A percentile compares a stretch with the other conserved stretches of the same genome.
Evolutionary conservation across 2,113 vertebrate genomes (phyloP).

Genomic region (Rhineura floridana): DNA sequence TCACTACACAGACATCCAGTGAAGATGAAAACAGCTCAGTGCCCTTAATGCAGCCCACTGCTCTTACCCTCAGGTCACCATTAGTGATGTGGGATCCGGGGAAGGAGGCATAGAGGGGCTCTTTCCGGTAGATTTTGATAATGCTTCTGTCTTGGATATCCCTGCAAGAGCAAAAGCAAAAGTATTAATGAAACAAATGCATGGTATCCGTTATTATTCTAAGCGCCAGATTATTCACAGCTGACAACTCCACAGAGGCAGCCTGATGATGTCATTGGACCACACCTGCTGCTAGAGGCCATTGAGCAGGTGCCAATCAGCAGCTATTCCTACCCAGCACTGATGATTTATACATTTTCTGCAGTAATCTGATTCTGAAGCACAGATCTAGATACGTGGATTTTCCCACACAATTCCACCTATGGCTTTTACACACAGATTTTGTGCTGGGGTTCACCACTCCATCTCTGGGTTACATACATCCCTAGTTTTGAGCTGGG

Average conservation of each 20-base stretch:
- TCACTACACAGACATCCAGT: neutral
- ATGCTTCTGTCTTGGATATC: slow-evolving; percentile 98
- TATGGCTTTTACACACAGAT: neutral
- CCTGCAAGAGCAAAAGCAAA: slow-evolving; percentile 59
- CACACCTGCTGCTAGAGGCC: neutral
- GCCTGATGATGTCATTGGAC: neutral
- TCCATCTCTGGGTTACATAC: neutral
- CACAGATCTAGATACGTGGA: neutral
- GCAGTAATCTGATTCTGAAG: neutral
- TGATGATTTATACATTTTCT: neutral
- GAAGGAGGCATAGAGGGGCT: slow-evolving; percentile 95
- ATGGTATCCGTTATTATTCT: neutral
- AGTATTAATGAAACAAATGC: neutral
- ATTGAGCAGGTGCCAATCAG: neutral
- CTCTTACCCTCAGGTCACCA: slow-evolving; percentile 93
- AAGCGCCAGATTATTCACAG: neutral
- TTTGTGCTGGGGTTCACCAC: neutral
- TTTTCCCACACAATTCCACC: neutral
- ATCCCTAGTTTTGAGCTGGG: neutral
- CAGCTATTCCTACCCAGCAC: no score
- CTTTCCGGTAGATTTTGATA: slow-evolving; percentile 98
- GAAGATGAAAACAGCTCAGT: no score
- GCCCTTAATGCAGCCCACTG: neutral
- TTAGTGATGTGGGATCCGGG: slow-evolving; percentile 93
- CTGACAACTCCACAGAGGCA: neutral